phyloP scores from a whole-genome alignment of 2,888 invertebrate species.

The Thecocarcelia acutangulata region DNA sequence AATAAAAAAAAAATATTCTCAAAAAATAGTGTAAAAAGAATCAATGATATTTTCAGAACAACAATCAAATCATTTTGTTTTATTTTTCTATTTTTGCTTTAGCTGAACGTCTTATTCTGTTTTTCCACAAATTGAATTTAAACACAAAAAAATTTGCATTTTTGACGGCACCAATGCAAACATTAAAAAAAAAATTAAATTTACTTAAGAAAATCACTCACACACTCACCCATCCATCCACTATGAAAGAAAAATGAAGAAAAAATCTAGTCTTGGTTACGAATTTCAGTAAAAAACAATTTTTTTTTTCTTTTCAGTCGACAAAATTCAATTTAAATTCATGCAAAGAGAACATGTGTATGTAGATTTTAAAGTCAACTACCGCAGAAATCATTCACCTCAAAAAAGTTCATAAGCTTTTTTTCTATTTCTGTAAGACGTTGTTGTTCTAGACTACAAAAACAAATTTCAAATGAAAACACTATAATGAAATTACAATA shows the following conservation, averaged over 20 bases:
- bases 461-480: not conserved
- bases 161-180: constrained; percentile 70
- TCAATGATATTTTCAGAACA: constrained; percentile 57
- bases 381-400: constrained; percentile 71
- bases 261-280: constrained; percentile 48
- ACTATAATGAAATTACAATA: not conserved
- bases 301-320: constrained; percentile 16
- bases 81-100: constrained; percentile 13
- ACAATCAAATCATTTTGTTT: constrained; percentile 56
- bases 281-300: constrained; percentile 39
- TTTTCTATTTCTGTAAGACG: constrained; percentile 20
- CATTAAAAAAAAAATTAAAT: constrained; percentile 59
- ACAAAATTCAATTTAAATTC: constrained; percentile 48
- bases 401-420: constrained; percentile 71
- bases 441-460: not conserved
- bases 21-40: constrained; percentile 15
- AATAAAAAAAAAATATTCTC: constrained; percentile 43
- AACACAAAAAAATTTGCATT: constrained; percentile 63
- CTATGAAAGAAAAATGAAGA: constrained; percentile 19
- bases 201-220: constrained; percentile 55
- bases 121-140: constrained; percentile 67
- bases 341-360: constrained; percentile 59
- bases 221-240: not conserved
- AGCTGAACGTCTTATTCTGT: constrained; percentile 41
- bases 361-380: constrained; percentile 67